Evolutionary conservation across 2,113 vertebrate genomes (phyloP).

Genomic region (Dasypus novemcinctus): DNA sequence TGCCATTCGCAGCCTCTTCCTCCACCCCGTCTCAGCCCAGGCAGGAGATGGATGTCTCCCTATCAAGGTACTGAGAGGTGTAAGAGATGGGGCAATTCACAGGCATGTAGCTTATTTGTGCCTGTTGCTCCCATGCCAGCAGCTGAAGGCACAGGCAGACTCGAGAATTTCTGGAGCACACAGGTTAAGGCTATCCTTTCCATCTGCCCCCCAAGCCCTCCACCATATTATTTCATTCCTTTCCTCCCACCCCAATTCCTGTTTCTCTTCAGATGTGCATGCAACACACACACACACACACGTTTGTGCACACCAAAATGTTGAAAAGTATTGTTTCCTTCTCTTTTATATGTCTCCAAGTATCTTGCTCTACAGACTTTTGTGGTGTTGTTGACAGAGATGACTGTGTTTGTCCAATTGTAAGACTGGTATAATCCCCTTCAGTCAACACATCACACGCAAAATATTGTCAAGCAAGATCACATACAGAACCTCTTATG

Average conservation of each 20-base stretch:
- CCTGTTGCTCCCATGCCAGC: not conserved
- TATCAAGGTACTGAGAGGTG: not conserved
- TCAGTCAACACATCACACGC: not conserved
- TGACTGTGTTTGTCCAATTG: not conserved
- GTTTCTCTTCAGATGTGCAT: not conserved
- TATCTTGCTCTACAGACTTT: not conserved
- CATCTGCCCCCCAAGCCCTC: not conserved
- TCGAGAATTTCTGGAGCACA: not conserved
- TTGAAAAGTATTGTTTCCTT: not conserved
- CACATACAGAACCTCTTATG: not conserved
- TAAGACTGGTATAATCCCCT: not conserved
- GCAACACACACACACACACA: no score
- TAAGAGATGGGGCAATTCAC: not conserved
- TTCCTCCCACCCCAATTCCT: no score
- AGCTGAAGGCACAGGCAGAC: not conserved
- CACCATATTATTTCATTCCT: not conserved
- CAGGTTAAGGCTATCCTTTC: not conserved
- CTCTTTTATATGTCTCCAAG: not conserved
- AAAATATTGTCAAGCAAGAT: not conserved
- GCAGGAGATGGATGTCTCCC: not conserved
- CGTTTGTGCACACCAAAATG: not conserved
- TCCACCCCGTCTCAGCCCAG: constrained; percentile 73
- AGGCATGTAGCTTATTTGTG: not conserved
- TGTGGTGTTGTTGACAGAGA: not conserved
- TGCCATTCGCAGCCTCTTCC: constrained; percentile 82